These are phyloP conservation scores for Pygoscelis antarcticus DNA, from an alignment of 2,113 vertebrate species.

Conservation along the genomic window DNA sequence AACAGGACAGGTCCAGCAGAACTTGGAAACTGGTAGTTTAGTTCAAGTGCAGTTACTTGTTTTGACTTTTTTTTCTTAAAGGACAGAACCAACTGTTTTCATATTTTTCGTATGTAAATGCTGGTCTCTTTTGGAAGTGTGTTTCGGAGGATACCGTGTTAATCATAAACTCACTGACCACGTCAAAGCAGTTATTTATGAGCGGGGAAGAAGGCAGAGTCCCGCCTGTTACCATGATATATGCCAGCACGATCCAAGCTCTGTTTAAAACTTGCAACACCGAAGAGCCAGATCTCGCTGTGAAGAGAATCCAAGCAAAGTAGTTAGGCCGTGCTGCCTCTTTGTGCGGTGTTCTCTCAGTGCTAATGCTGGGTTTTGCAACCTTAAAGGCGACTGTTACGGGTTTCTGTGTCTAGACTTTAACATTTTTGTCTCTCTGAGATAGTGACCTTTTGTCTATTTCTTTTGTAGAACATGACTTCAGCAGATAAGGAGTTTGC, in stretches of 20 bases:
- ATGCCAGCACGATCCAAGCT: rapidly evolving
- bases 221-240: neutral
- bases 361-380: neutral
- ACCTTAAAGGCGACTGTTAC: rapidly evolving
- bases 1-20: neutral
- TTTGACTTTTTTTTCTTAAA: neutral
- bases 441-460: constrained; percentile 10
- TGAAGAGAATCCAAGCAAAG: neutral
- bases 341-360: rapidly evolving
- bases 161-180: neutral
- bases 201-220: neutral
- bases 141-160: neutral
- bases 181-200: neutral
- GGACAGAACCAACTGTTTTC: neutral
- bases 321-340: neutral
- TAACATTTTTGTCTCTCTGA: neutral
- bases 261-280: neutral
- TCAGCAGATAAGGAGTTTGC: constrained; percentile 80
- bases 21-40: neutral
- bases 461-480: constrained; percentile 79
- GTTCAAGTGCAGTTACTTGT: neutral
- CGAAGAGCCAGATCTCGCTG: neutral
- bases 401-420: neutral
- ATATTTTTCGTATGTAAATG: rapidly evolving
- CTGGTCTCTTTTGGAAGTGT: neutral